phyloP scores from a whole-genome alignment of 1,140 invertebrate species.

The Hycleus cichorii region DNA sequence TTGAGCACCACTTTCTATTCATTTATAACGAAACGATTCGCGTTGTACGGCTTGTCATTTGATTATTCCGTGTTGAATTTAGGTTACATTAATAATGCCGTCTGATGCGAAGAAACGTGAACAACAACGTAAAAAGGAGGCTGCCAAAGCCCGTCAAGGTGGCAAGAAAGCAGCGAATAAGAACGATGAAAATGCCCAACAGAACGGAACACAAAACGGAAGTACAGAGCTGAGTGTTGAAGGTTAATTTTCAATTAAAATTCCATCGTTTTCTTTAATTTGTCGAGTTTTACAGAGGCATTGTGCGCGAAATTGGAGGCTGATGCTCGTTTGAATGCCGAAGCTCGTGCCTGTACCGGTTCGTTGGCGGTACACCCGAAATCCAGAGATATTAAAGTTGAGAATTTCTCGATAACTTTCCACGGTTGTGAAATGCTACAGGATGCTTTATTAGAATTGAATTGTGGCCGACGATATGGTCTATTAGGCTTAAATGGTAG shows the following conservation, averaged over 20 bases:
- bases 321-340: constrained; percentile 84
- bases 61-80: no score
- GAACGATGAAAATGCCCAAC: constrained; percentile 46
- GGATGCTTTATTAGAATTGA: constrained; percentile 94
- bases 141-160: constrained; percentile 68
- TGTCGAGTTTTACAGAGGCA: constrained; percentile 54
- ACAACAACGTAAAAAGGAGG: constrained; percentile 95
- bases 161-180: constrained; percentile 55
- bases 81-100: constrained; percentile 59
- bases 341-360: constrained; percentile 90
- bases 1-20: no score
- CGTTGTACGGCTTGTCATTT: no score
- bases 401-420: constrained; percentile 96
- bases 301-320: constrained; percentile 81
- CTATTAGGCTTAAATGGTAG: constrained; percentile 94
- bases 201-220: constrained; percentile 42
- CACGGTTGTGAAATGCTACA: constrained; percentile 93
- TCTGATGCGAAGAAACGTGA: constrained; percentile 96
- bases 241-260: constrained; percentile 36
- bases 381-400: constrained; percentile 94
- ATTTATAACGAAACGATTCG: no score
- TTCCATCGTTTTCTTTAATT: not conserved
- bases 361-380: constrained; percentile 90
- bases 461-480: constrained; percentile 94
- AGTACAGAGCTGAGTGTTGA: constrained; percentile 43